Conservation (phyloP, 2,113 vertebrate species). For the Bambusicola thoracicus region DNA sequence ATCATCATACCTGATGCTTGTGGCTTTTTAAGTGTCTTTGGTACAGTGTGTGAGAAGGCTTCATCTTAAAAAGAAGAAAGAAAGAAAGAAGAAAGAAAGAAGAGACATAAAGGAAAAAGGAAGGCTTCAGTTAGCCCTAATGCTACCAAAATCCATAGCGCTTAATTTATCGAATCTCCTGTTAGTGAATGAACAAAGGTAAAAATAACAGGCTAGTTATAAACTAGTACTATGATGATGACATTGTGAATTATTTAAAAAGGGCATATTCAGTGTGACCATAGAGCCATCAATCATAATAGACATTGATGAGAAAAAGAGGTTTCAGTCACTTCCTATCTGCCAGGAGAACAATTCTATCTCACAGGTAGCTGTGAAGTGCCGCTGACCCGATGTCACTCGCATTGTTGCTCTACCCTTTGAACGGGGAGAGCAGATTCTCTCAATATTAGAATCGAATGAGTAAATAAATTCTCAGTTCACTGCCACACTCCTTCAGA, state of each 20-base stretch:
- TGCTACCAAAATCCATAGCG: conserved; percentile 64
- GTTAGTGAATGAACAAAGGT: conserved; percentile 93
- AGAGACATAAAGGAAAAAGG: conserved; percentile 33
- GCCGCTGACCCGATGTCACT: conserved; percentile 95
- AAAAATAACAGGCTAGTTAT: conserved; percentile 99
- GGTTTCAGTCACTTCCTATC: conserved; percentile 92
- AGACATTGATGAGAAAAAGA: conserved; percentile 98
- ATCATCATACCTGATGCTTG: not conserved
- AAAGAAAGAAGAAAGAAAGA: not conserved
- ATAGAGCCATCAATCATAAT: conserved; percentile 99
- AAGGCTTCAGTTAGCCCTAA: conserved; percentile 77
- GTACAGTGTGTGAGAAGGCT: not conserved
- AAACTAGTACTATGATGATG: conserved; percentile 97
- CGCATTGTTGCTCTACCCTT: conserved; percentile 95
- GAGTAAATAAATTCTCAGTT: conserved; percentile 96
- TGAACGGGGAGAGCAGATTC: conserved; percentile 87
- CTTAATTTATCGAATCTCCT: conserved; percentile 95
- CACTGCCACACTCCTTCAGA: conserved; percentile 85
- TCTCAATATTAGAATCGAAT: conserved; percentile 89
- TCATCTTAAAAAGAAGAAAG: not conserved
- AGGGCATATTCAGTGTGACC: conserved; percentile 98
- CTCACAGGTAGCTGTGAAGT: conserved; percentile 92
- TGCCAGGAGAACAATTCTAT: conserved; percentile 95
- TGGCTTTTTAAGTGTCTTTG: not conserved
- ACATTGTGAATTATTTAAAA: conserved; percentile 99